Evolutionary conservation across 2,797 vertebrate species (phyloP).

Genomic region (Neoniphon sammara): DNA sequence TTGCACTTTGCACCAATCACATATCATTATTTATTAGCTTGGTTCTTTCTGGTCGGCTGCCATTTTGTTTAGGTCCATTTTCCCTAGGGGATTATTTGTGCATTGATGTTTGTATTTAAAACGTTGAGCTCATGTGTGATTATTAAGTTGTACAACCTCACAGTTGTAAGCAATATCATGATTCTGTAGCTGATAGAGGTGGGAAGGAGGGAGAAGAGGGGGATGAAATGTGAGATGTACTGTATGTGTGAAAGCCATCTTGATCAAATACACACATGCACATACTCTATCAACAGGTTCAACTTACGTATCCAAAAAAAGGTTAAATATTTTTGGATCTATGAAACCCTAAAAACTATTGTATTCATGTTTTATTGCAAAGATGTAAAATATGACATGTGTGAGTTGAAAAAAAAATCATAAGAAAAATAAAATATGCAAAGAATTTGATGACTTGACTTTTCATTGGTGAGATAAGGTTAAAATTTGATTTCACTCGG

Average conservation of each 20-base stretch:
- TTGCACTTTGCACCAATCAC: constrained; percentile 98
- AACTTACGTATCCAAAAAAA: constrained; percentile 95
- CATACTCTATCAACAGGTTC: constrained; percentile 85
- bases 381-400: constrained; percentile 99
- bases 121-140: constrained; percentile 89
- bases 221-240: constrained; percentile 67
- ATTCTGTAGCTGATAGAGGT: constrained; percentile 91
- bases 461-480: constrained; percentile 60
- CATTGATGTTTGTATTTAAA: constrained; percentile 99
- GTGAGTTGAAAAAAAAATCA: constrained; percentile 93
- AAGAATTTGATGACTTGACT: constrained; percentile 91
- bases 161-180: constrained; percentile 99
- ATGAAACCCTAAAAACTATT: constrained; percentile 98
- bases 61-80: constrained; percentile 85
- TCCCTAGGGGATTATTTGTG: constrained; percentile 93
- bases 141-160: constrained; percentile 96
- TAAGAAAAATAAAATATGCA: constrained; percentile 99
- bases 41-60: constrained; percentile 80
- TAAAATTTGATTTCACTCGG: neutral
- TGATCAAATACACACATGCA: constrained; percentile 83
- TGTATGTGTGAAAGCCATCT: constrained; percentile 89
- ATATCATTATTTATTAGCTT: constrained; percentile 98
- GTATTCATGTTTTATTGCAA: constrained; percentile 99
- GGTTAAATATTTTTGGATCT: constrained; percentile 98
- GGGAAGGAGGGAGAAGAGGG: constrained; percentile 54